Conservation (phyloP, 2,797 vertebrate species). For the Numenius phaeopus region DNA sequence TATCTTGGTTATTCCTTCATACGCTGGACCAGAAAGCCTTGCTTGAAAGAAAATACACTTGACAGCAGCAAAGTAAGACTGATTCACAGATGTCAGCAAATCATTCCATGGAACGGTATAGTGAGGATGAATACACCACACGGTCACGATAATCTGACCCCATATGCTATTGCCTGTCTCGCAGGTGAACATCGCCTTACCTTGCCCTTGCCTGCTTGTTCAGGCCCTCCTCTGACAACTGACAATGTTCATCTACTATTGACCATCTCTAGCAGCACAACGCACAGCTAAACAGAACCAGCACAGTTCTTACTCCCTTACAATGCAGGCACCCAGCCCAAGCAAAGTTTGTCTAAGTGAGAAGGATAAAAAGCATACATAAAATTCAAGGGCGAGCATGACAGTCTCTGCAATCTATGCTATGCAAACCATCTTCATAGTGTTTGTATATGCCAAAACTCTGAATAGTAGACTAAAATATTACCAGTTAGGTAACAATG, state of each 20-base stretch:
- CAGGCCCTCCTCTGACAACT: background rate
- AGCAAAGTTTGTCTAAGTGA: background rate
- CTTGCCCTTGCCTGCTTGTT: background rate
- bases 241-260: background rate
- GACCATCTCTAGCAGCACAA: background rate
- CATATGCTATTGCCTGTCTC: background rate
- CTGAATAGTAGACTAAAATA: background rate
- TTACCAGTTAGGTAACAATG: background rate
- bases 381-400: background rate
- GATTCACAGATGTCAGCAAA: background rate
- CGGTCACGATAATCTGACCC: accelerated
- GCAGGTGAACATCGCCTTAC: background rate
- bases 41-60: background rate
- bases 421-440: background rate
- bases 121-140: background rate
- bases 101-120: accelerated
- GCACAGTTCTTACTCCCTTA: background rate
- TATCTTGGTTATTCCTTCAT: background rate
- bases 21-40: background rate
- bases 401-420: background rate
- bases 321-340: background rate
- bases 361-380: background rate
- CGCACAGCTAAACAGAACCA: accelerated
- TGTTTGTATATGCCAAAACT: background rate
- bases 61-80: background rate